A percentile compares a stretch with the other conserved stretches of the same genome.
These are phyloP conservation scores for Philypnodon macrostomus DNA, from an alignment of 2,797 vertebrate species.

Conservation along the genomic window DNA sequence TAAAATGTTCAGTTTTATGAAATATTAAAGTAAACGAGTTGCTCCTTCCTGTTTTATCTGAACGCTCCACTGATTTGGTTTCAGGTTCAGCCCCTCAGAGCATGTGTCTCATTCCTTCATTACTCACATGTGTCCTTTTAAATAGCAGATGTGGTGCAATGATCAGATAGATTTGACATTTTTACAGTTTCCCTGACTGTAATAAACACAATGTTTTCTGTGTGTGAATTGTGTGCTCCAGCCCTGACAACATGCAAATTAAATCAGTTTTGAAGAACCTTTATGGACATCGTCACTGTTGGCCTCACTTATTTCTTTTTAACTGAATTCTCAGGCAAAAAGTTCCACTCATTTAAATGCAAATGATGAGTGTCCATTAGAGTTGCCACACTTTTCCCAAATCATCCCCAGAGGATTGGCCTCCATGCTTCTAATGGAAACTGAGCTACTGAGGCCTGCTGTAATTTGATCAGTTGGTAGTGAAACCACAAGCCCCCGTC, in stretches of 20 bases:
- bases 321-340: constrained; percentile 48
- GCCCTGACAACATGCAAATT: constrained; percentile 44
- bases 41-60: constrained; percentile 8
- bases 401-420: constrained; percentile 54
- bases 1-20: constrained; percentile 4
- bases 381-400: constrained; percentile 49
- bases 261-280: constrained; percentile 21
- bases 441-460: constrained; percentile 60
- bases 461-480: constrained; percentile 73
- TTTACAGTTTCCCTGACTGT: no score
- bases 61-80: constrained; percentile 10
- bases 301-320: constrained; percentile 19
- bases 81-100: constrained; percentile 1
- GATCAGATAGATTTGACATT: no score
- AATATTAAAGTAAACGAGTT: constrained; percentile 5
- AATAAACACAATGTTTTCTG: constrained; percentile 9
- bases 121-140: neutral
- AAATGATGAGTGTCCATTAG: constrained; percentile 53
- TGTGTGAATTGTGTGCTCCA: constrained; percentile 17
- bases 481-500: constrained; percentile 55
- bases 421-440: constrained; percentile 62
- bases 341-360: constrained; percentile 53
- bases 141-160: neutral
- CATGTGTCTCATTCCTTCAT: neutral
- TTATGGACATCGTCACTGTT: constrained; percentile 21